These are phyloP conservation scores for Cantharis rustica DNA, from an alignment of 2,888 invertebrate species.

Conservation along the genomic window DNA sequence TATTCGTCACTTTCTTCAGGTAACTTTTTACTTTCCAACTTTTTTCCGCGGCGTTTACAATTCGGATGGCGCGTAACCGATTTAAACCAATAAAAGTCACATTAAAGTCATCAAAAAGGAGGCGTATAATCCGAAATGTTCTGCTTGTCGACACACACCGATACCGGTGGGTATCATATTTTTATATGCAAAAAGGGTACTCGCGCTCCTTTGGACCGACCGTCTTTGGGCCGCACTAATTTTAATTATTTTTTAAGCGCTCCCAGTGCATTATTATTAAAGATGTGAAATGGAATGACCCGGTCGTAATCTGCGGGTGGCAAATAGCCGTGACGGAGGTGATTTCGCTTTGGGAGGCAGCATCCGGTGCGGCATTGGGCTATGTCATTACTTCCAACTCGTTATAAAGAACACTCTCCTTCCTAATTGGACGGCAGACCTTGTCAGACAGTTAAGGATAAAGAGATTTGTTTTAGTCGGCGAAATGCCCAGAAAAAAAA, in stretches of 20 bases:
- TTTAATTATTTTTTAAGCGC: constrained; percentile 5
- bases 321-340: constrained; percentile 47
- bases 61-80: constrained; percentile 23
- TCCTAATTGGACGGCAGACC: constrained; percentile 51
- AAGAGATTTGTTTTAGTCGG: constrained; percentile 42
- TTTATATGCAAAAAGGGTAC: neutral
- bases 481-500: constrained; percentile 39
- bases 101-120: constrained; percentile 37
- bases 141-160: constrained; percentile 38
- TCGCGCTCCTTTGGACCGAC: neutral
- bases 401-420: constrained; percentile 52
- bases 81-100: constrained; percentile 40
- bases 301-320: constrained; percentile 48
- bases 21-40: neutral
- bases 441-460: constrained; percentile 44
- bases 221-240: neutral
- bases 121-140: constrained; percentile 43
- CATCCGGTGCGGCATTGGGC: constrained; percentile 51
- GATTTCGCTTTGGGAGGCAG: constrained; percentile 48
- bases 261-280: constrained; percentile 31
- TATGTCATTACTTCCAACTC: constrained; percentile 51
- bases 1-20: neutral
- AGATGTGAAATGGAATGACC: constrained; percentile 43
- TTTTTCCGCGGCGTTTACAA: constrained; percentile 1
- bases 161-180: constrained; percentile 3